Base-by-base conservation (phyloP, 2,888 invertebrate species). In the Autographa pulchrina region DNA sequence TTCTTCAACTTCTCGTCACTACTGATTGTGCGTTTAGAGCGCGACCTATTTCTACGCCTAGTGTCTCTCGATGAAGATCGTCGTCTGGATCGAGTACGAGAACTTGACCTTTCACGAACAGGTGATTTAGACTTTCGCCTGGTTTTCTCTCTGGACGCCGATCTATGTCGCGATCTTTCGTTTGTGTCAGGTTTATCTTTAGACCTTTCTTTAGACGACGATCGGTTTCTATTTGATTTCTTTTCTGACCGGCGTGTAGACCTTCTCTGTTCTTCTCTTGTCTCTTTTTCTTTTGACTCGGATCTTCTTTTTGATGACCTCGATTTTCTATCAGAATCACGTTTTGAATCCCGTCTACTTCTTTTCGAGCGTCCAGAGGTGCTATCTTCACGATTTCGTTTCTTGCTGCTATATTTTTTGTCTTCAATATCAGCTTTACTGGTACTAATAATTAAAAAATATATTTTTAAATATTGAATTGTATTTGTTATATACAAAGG, bases 281-380 rank as follows among this genome's bases (percentile, higher is more conserved):
- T 79, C 11, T 85, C 92, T 75, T 89, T 92, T 58, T 92, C 92
- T 62, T 90, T 92, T 6, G 88, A 77, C 8, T 90, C 91, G 0
- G 93, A 92, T 82, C 90, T 89, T 80, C 90, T 86, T 77, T 90
- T 89, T 0, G 94, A 93, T 0, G 93, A 92, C 43, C 92, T 85
- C 0, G 94, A 93, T 82, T 92, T 92, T 69, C 88, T 89, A 16
- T 92, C 92, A 0, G 90, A 90, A 70, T 93, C 92, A 25, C 92
- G 90, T 81, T 90, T 93, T 2, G 93, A 92, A 59, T 93, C 92
- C 13, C 91, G 86, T 25, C 84, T 90, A 59, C 87, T 92, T 83
- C 86, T 91, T 85, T 92, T 94, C 2, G 90, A 86, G 64, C 86
- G 88, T 54, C 87, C 83, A 14, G 88, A 82, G 77, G 80, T 86